Conservation (phyloP, 2,888 invertebrate species). For the Micoletzkya japonica region DNA sequence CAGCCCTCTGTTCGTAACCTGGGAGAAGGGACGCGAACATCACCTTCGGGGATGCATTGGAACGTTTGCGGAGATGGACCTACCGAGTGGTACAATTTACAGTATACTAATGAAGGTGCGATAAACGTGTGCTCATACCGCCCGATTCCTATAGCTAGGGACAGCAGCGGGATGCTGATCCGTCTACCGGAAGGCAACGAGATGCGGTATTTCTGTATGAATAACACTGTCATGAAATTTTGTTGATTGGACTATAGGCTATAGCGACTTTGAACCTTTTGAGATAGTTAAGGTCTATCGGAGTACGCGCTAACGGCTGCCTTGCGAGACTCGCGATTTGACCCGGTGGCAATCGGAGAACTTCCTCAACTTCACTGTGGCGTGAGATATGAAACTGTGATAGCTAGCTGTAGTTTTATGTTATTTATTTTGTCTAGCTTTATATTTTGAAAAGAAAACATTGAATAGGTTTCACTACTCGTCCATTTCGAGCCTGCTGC, state of each 20-base stretch:
- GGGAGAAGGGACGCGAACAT: conserved; percentile 95
- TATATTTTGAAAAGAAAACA: conserved; percentile 72
- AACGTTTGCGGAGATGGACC: conserved; percentile 4
- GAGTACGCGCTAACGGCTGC: conserved; percentile 70
- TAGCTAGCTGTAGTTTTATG: neutral
- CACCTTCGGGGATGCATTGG: conserved; percentile 93
- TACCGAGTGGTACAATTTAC: conserved; percentile 3
- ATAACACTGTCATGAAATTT: no score
- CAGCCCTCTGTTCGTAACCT: conserved; percentile 97
- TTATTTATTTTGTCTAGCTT: no score
- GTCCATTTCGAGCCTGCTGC: conserved; percentile 93
- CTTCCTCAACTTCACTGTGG: conserved; percentile 73
- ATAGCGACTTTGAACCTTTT: no score
- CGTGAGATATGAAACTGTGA: conserved; percentile 32
- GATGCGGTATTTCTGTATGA: conserved; percentile 98
- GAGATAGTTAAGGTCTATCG: conserved; percentile 37
- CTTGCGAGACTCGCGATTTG: conserved; percentile 93
- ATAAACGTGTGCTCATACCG: no score
- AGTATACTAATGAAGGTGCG: no score
- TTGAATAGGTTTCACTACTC: conserved; percentile 88
- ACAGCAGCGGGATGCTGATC: no score
- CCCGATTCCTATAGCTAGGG: no score
- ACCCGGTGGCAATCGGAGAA: conserved; percentile 90
- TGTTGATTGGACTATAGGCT: no score
- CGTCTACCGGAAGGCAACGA: conserved; percentile 73